Conservation (phyloP, 2,113 vertebrate genomes). For the Scartelaos histophorus region DNA sequence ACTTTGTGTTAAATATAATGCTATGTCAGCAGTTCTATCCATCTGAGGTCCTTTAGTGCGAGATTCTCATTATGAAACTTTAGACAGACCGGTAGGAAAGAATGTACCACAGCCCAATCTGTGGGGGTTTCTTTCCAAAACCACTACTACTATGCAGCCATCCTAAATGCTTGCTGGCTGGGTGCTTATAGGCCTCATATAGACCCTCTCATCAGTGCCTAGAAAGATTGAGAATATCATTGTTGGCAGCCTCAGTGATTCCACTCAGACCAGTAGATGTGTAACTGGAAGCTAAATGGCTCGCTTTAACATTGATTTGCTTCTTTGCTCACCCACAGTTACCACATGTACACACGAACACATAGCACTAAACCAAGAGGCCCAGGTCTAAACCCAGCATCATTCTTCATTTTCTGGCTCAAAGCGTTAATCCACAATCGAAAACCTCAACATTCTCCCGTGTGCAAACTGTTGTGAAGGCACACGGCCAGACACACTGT, state of each 20-base stretch:
- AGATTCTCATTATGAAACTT: constrained; percentile 66
- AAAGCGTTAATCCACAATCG: constrained; percentile 53
- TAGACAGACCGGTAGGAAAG: constrained; percentile 48
- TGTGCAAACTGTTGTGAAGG: constrained; percentile 54
- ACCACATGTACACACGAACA: constrained; percentile 38
- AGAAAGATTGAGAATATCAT: constrained; percentile 37
- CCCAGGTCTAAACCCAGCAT: constrained; percentile 48
- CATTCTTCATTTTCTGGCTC: constrained; percentile 68
- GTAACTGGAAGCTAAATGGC: constrained; percentile 63
- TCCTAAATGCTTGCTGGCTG: constrained; percentile 41
- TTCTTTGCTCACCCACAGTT: constrained; percentile 50
- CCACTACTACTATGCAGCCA: constrained; percentile 53
- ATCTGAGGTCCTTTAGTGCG: constrained; percentile 42
- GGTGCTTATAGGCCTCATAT: constrained; percentile 32
- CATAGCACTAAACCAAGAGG: constrained; percentile 30
- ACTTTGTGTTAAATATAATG: constrained; percentile 51
- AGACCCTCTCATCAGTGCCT: constrained; percentile 53
- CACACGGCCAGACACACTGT: constrained; percentile 40
- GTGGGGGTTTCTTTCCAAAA: constrained; percentile 60
- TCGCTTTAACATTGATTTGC: constrained; percentile 59
- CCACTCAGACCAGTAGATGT: constrained; percentile 47
- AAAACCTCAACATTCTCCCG: constrained; percentile 52
- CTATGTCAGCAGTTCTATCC: constrained; percentile 51
- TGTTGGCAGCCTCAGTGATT: constrained; percentile 48
- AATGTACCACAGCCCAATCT: constrained; percentile 64